phyloP scores from a whole-genome alignment of 2,888 invertebrate species.

The Idaea aversata region DNA sequence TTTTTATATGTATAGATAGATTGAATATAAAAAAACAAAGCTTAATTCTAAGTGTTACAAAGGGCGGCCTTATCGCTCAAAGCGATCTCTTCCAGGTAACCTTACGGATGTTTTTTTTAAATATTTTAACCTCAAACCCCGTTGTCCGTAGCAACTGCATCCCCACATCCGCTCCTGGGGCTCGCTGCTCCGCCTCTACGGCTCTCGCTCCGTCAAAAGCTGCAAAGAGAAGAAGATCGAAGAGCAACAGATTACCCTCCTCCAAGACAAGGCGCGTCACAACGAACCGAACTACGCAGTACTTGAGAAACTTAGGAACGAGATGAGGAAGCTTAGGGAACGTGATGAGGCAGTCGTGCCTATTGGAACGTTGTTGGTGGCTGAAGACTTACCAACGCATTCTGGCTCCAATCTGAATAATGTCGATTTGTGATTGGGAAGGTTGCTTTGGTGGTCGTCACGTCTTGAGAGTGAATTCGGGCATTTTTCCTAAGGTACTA shows the following conservation, averaged over 20 bases:
- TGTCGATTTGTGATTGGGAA: slow-evolving; percentile 82
- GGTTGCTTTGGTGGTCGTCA: too few relatives aligned
- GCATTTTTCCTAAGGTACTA: too few relatives aligned
- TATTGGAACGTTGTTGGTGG: slow-evolving; percentile 74
- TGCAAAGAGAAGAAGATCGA: slow-evolving; percentile 95
- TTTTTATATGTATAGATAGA: too few relatives aligned
- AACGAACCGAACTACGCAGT: slow-evolving; percentile 96
- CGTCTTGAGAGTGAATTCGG: too few relatives aligned
- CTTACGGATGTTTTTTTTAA: not conserved
- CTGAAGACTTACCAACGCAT: slow-evolving; percentile 83
- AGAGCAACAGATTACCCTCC: slow-evolving; percentile 94
- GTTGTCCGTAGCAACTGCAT: slow-evolving; percentile 85
- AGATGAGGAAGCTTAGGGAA: slow-evolving; percentile 88
- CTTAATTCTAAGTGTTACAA: too few relatives aligned
- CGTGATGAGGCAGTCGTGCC: slow-evolving; percentile 82
- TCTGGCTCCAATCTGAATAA: slow-evolving; percentile 89
- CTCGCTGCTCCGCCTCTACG: slow-evolving; percentile 94
- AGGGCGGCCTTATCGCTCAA: too few relatives aligned
- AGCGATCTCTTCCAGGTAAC: too few relatives aligned
- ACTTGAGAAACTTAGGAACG: slow-evolving; percentile 89
- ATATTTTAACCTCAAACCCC: not conserved
- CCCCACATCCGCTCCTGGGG: slow-evolving; percentile 98
- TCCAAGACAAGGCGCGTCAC: slow-evolving; percentile 90
- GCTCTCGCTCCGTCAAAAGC: slow-evolving; percentile 93
- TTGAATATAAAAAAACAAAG: too few relatives aligned